Conservation (phyloP, 2,888 invertebrate species). For the Heliconius aoede region DNA sequence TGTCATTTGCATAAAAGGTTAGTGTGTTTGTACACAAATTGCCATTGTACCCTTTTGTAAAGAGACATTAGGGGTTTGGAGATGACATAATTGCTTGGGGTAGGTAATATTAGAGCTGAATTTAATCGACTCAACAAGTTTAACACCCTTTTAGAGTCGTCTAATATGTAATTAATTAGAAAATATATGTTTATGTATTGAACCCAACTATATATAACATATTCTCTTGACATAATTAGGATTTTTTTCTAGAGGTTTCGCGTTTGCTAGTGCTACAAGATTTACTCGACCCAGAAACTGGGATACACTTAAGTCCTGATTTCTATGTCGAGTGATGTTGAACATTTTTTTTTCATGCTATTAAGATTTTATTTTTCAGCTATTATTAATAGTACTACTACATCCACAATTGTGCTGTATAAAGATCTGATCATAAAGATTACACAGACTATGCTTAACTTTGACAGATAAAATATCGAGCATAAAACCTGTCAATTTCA, state of each 20-base stretch:
- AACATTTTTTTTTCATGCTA: slow-evolving; percentile 1
- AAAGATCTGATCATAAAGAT: neutral
- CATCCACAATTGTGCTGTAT: neutral
- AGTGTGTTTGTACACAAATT: slow-evolving; percentile 51
- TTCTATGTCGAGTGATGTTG: slow-evolving; percentile 34
- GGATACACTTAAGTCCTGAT: slow-evolving; percentile 35
- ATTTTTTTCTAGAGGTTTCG: slow-evolving; percentile 42
- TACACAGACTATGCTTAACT: neutral
- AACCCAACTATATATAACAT: neutral
- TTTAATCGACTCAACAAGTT: slow-evolving; percentile 79
- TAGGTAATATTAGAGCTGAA: slow-evolving; percentile 69
- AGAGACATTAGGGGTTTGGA: slow-evolving; percentile 64
- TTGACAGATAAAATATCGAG: neutral
- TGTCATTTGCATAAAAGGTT: slow-evolving; percentile 49
- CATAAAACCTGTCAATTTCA: slow-evolving; percentile 48
- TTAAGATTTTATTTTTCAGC: slow-evolving; percentile 7
- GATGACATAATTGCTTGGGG: slow-evolving; percentile 77
- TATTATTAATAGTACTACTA: neutral
- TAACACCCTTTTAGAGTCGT: slow-evolving; percentile 63
- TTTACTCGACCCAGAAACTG: slow-evolving; percentile 42
- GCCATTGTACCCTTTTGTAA: slow-evolving; percentile 66
- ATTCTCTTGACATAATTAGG: slow-evolving; percentile 13
- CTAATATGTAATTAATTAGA: slow-evolving; percentile 56
- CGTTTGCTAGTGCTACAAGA: slow-evolving; percentile 37
- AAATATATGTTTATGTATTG: slow-evolving; percentile 24